Evolutionary conservation across 2,797 vertebrate genomes (phyloP), one percentile per base, ranked within the genome.

Genomic region (Gallinago solitaria): DNA sequence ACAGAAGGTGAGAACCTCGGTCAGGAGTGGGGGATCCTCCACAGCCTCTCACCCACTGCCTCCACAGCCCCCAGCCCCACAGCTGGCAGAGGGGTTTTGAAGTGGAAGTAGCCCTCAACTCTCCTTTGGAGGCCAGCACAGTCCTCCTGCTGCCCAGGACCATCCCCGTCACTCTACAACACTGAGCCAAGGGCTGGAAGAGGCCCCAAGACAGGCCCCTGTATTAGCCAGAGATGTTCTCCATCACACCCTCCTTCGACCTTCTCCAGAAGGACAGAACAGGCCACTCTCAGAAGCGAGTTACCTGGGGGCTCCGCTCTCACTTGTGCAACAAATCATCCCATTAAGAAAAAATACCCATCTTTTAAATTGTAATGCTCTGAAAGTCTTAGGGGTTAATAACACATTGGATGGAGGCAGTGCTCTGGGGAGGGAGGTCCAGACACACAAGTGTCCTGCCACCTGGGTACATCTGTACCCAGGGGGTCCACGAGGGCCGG

Each of bases 271-370:
- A 41, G 32, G 17, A 39, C 41, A 27, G 7, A n/a, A 27, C 23
- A 65, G 67, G 19, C 15, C 39, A 41, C 12, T 5, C 13, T 20
- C 48, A 41, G 27, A 51, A 43, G 12, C 0, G 1, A 51, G 70
- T 59, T 45, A 51, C 6, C 4, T 13, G n/a, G 21, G 10, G 20
- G 15, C 15, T 60, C 28, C 0, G 0, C 41, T 43, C 41, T n/a
- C 65, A 60, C 61, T 15, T 1, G 11, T 1, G 0, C 47, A 61
- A 56, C 0, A 0, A 32, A 53, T 30, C 12, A 5, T 1, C 32
- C 35, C 39, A 53, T 19, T 25, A 30, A 30, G 39, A 27, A 37
- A 51, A 61, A 77, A 61, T 2, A 30, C 10, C 16, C 64, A 57
- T 9, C 30, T 25, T 57, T 12, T 7, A 30, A 48, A 33, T 5